Evolutionary conservation across 2,888 invertebrate genomes (phyloP).

Genomic region (Standfussiana lucernea): DNA sequence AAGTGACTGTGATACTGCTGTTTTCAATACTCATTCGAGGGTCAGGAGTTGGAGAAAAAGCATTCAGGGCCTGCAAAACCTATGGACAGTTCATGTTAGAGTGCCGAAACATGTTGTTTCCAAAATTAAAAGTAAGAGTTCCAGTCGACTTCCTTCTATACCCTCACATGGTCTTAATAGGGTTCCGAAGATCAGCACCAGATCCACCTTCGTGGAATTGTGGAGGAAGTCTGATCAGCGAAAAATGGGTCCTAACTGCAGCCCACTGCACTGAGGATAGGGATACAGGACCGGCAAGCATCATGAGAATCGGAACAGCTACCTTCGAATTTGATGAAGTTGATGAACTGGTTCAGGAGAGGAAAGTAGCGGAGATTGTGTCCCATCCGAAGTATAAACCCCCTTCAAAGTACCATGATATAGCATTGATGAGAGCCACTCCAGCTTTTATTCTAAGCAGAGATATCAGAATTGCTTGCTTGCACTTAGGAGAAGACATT

Average conservation of each 20-base stretch:
- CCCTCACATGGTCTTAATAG: constrained; percentile 92
- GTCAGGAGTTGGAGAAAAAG: constrained; percentile 79
- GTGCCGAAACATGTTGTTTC: constrained; percentile 84
- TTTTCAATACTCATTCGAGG: constrained; percentile 5
- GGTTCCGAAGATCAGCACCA: constrained; percentile 71
- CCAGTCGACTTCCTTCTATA: constrained; percentile 89
- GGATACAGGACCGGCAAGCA: constrained; percentile 86
- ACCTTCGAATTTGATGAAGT: constrained; percentile 88
- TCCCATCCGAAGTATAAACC: constrained; percentile 90
- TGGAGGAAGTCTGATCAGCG: constrained; percentile 85
- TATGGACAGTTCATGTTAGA: constrained; percentile 85
- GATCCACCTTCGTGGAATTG: constrained; percentile 83
- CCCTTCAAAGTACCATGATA: constrained; percentile 91
- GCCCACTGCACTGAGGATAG: constrained; percentile 86
- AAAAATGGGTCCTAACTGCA: constrained; percentile 86
- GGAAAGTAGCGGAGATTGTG: constrained; percentile 83
- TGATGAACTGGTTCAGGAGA: constrained; percentile 89
- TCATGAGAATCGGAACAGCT: constrained; percentile 89
- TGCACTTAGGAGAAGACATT: constrained; percentile 80
- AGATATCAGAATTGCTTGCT: constrained; percentile 92
- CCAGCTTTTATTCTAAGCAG: constrained; percentile 86
- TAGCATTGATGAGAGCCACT: constrained; percentile 91
- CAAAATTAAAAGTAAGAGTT: constrained; percentile 79
- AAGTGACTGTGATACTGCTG: constrained; percentile 40
- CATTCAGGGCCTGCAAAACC: constrained; percentile 81